A percentile compares a stretch with the other conserved stretches of the same genome.
Conservation (phyloP, 2,113 vertebrate species). For the Aythya baeri region DNA sequence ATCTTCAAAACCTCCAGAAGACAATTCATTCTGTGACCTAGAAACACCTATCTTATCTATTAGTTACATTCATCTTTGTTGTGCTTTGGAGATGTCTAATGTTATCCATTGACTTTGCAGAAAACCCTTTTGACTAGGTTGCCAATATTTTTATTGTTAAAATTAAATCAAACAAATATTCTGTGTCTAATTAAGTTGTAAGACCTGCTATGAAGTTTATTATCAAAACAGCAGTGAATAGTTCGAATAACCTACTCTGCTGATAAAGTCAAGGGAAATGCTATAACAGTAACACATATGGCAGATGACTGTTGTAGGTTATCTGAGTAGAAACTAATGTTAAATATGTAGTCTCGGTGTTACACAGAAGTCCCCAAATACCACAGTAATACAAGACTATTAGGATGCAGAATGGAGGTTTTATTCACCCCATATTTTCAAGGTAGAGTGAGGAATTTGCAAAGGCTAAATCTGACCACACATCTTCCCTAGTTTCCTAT, state of each 20-base stretch:
- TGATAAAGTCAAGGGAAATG: not conserved
- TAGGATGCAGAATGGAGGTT: not conserved
- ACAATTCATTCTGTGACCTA: not conserved
- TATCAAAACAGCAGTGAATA: not conserved
- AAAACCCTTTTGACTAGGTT: not conserved
- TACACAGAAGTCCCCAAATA: not conserved
- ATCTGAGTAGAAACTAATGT: not conserved
- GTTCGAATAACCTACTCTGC: not conserved
- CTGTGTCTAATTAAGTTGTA: not conserved
- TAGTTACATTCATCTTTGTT: not conserved
- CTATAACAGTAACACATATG: not conserved
- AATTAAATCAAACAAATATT: conserved; percentile 25
- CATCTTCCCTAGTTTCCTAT: not conserved
- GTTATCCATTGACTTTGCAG: not conserved
- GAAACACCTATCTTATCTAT: not conserved
- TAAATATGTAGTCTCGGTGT: not conserved
- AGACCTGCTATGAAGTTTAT: not conserved
- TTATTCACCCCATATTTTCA: not conserved
- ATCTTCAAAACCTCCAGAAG: not conserved
- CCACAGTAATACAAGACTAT: not conserved
- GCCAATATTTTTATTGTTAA: not conserved
- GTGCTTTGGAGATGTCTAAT: not conserved
- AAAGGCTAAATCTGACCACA: not conserved
- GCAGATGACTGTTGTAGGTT: not conserved
- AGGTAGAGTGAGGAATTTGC: not conserved